Base-by-base conservation (phyloP, 2,113 vertebrate species). In the Festucalex cinctus region DNA sequence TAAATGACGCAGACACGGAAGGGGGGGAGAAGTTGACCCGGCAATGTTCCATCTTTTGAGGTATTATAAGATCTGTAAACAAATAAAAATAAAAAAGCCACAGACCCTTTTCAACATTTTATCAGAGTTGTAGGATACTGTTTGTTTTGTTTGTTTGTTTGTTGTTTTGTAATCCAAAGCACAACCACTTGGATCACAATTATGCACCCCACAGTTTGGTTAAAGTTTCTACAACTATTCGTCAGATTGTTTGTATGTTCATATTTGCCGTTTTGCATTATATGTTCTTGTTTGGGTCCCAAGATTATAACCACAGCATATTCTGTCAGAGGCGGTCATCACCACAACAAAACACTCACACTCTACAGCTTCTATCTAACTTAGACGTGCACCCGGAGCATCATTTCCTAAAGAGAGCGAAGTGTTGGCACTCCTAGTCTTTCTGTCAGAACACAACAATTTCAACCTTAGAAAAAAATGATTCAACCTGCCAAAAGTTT, bases 271-370 rank as follows among this genome's bases (percentile, higher is more conserved):
- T 16, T 43, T 24, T 24, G 4, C n/a, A 62, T 16, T 24, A 24
- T 43, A 61, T 61, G 20, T 61, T 39, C 36, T 61, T n/a, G 12
- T 61, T 61, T 41, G 36, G 36, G n/a, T 61, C n/a, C n/a, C 6
- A 61, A 22, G 36, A 24, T 37, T 61, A 39, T 61, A 61, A 22
- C 58, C 36, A 41, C 36, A 60, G 58, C 36, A 39, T 36, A 39
- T 24, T 61, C 37, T 22, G 59, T 61, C n/a, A 37, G 66, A 83
- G 51, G 65, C 35, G 43, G 65, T 39, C 57, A 16, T 76, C 61
- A 78, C 69, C 68, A 78, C 74, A 86, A 84, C 80, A 86, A 78
- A 88, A 83, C 79, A 78, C 73, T 84, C 65, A 65, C 72, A 67
- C 51, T 56, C 57, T 78, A 81, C 82, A 81, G 46, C 63, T 58